Evolutionary conservation across 2,113 vertebrate species (phyloP), one percentile per base, ranked within the genome.

Genomic region (Nannospalax galili): DNA sequence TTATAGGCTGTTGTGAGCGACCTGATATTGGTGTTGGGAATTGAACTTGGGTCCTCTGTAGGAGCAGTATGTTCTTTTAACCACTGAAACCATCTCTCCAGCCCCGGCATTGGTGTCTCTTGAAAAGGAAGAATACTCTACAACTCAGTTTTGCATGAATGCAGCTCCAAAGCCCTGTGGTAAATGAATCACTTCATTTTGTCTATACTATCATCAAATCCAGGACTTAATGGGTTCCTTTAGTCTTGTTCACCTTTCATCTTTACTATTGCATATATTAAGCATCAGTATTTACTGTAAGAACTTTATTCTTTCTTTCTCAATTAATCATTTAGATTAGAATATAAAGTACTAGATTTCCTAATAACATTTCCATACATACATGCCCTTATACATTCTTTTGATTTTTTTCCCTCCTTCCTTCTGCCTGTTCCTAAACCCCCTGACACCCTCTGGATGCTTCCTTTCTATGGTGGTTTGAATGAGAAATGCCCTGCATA

Each of bases 371-470:
- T 26, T 37, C 3, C n/a, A 26, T 37, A 37, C 20, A n/a, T 4
- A 52, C 32, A 7, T 4, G 7, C 1, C 7, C 2, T 52, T 85
- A 24, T 70, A 2, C 5, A 35, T 32, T 28, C 14, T n/a, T 64
- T 40, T 7, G 9, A n/a, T n/a, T 26, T 6, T n/a, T 69, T n/a
- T n/a, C n/a, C 10, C 20, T 10, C 20, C n/a, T 5, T 12, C 12
- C 4, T 17, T 48, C 15, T 84, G 17, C 11, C 20, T 52, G 48
- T 24, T 3, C 0, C 20, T 67, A 1, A 4, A 22, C 1, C 1
- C 64, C 17, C 5, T 32, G 19, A 28, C 37, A 11, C 8, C 62
- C n/a, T 32, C 1, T 84, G 65, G 7, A 62, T 67, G 30, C 2
- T 67, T 67, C n/a, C n/a, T n/a, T n/a, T n/a, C n/a, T n/a, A n/a